These are phyloP conservation scores for Desoria tigrina DNA, from an alignment of 2,888 invertebrate species.

Conservation along the genomic window DNA sequence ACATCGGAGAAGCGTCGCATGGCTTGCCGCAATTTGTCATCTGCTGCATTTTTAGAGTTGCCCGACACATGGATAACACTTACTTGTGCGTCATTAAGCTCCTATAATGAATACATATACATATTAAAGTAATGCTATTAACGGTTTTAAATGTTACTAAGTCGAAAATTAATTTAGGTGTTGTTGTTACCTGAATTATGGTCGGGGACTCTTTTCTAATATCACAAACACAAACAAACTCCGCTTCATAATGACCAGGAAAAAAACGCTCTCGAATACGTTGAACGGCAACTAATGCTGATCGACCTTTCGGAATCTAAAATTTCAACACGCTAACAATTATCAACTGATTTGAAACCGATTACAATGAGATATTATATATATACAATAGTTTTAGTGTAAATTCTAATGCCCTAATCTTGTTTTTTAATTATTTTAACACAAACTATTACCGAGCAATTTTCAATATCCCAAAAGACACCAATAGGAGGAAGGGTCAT, in stretches of 20 bases:
- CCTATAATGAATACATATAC: slow-evolving; percentile 55
- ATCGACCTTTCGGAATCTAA: slow-evolving; percentile 76
- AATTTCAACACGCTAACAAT: not conserved
- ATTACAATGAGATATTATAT: no score
- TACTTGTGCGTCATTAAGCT: slow-evolving; percentile 82
- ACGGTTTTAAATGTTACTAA: no score
- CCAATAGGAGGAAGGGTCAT: slow-evolving; percentile 68
- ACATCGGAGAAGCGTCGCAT: slow-evolving; percentile 80
- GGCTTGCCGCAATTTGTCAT: slow-evolving; percentile 81
- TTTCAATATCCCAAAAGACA: slow-evolving; percentile 92
- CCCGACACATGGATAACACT: slow-evolving; percentile 83
- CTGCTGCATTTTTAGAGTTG: slow-evolving; percentile 84
- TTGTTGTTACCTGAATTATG: slow-evolving; percentile 69
- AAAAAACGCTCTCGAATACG: slow-evolving; percentile 75
- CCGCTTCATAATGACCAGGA: slow-evolving; percentile 74
- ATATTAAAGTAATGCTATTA: no score
- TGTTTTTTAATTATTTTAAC: no score
- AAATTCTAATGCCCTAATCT: no score
- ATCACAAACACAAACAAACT: slow-evolving; percentile 88
- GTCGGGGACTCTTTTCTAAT: slow-evolving; percentile 75
- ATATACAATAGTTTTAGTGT: no score
- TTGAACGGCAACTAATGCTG: slow-evolving; percentile 73
- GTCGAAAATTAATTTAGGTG: no score
- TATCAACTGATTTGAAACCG: no score
- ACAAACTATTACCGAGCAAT: slow-evolving; percentile 68